phyloP scores from a whole-genome alignment of 2,113 vertebrate species.

The human region DNA sequence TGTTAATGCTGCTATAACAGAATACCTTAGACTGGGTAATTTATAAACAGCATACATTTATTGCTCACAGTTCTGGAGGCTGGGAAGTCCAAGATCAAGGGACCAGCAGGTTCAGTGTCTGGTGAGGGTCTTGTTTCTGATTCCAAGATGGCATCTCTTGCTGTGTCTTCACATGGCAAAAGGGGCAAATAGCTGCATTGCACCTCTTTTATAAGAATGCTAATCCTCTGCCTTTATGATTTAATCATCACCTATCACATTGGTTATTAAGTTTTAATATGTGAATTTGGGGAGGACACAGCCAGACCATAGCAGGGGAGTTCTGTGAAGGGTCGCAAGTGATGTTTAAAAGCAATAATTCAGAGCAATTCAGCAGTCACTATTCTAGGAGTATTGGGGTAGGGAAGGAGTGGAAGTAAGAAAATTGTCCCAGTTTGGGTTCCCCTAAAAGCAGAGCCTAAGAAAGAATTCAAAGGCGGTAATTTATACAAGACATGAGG shows the following conservation, averaged over 20 bases:
- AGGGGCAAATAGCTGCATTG: not conserved
- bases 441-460: not conserved
- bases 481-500: not conserved
- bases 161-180: not conserved
- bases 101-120: not conserved
- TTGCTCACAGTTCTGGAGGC: not conserved
- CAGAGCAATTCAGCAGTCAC: not conserved
- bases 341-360: slow-evolving; percentile 3
- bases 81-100: not conserved
- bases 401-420: not conserved
- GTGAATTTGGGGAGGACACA: not conserved
- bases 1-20: not conserved
- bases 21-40: not conserved
- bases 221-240: not conserved
- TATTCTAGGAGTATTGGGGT: not conserved
- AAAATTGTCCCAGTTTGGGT: not conserved
- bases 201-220: not conserved
- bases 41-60: not conserved
- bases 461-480: not conserved
- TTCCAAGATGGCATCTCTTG: not conserved
- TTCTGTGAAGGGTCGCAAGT: slow-evolving; percentile 10
- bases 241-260: not conserved
- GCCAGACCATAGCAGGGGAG: not conserved
- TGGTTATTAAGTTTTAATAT: not conserved
- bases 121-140: not conserved